A percentile compares a stretch with the other conserved stretches of the same genome.
phyloP scores from a whole-genome alignment of 2,797 vertebrate genomes.

The Alca torda region DNA sequence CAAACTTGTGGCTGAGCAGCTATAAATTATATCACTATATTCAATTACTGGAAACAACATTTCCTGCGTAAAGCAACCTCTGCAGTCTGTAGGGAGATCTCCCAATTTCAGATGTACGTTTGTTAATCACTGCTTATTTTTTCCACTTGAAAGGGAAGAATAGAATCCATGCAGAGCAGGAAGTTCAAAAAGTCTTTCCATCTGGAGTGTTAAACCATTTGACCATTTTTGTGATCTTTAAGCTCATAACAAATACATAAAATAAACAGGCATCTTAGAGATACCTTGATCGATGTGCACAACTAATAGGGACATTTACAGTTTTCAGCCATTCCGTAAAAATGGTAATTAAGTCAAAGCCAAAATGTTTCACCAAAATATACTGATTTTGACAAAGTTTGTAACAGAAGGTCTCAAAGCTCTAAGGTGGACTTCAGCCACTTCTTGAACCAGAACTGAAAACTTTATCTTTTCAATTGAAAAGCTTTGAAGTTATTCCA shows the following conservation, averaged over 20 bases:
- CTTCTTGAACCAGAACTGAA: neutral
- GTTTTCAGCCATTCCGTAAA: neutral
- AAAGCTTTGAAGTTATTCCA: neutral
- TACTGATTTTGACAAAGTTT: neutral
- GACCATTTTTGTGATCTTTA: neutral
- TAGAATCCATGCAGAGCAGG: neutral
- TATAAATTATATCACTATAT: conserved; percentile 51
- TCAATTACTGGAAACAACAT: conserved; percentile 60
- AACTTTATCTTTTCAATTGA: neutral
- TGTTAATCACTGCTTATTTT: neutral
- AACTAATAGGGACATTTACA: neutral
- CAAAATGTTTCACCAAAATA: neutral
- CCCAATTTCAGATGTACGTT: neutral
- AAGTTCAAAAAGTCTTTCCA: conserved; percentile 30
- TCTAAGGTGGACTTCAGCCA: neutral
- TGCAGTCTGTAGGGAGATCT: neutral
- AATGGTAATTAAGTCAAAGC: neutral
- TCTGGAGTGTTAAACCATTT: neutral
- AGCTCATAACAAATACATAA: neutral
- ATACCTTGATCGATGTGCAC: neutral
- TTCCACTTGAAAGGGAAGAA: conserved; percentile 25
- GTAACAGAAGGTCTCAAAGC: neutral
- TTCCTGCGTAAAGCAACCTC: conserved; percentile 25
- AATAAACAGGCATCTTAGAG: neutral
- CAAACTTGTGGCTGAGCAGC: conserved; percentile 22